Evolutionary conservation across 1,140 invertebrate species (phyloP), one percentile per base, ranked within the genome.

Genomic region (Trachymyrmex septentrionalis): DNA sequence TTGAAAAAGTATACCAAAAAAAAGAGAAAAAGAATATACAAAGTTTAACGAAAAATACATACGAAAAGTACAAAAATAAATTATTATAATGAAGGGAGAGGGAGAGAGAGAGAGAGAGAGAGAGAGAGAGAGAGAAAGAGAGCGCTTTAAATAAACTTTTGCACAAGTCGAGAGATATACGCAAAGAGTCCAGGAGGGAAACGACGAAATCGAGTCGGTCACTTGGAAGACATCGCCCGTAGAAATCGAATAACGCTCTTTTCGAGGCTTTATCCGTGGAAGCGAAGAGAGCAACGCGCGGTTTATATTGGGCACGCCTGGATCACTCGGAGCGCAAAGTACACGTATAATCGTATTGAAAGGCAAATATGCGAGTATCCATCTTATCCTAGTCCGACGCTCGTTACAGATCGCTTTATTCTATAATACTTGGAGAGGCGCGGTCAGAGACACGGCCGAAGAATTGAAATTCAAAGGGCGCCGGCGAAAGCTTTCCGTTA

Each of bases 291-390:
- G 81, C 86, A 72, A 88, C 30, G 59, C 30, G 48, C 57, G 67
- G 73, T 30, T 91, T 91, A 91, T 91, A 86, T 89, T 86, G 76
- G 71, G 66, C 80, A 71, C 61, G 84, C 55, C 27, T 72, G 72
- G 59, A 69, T 48, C 30, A 82, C 77, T 69, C 86, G 88, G 82
- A 69, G 88, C 64, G 81, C 82, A 55, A 90, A 64, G 69, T 78
- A 87, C 64, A 59, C 73, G 59, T 85, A 90, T 90, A 87, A 90
- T 88, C 86, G 82, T 86, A 88, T 90, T 86, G 88, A 63, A 80
- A 86, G 85, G 81, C 89, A 90, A 87, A 89, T 84, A 90, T 63
- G 57, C 72, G 48, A 90, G 82, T 87, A 78, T 89, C 34, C 24
- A 27, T 38, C 67, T 50, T 76, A 14, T 76, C 34, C 21, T 48